Evolutionary conservation across 1,140 invertebrate genomes (phyloP), one percentile per base, ranked within the genome.

Genomic region (Drosophila pseudoobscura): DNA sequence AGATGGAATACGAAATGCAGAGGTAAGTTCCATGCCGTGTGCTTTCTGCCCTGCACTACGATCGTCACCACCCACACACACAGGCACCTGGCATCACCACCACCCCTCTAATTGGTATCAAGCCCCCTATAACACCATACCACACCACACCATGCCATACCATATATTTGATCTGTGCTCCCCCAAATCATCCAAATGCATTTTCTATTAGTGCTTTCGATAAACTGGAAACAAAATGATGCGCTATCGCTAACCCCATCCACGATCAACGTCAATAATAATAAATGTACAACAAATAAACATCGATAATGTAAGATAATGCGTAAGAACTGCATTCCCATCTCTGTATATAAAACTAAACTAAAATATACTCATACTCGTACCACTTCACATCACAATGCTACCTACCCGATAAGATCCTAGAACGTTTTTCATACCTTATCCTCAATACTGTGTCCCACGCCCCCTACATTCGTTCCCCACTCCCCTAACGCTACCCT

Each of bases 121-220:
- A 72, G 45, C 52, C 22, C 35, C 50, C 22, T 47, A 49, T 47
- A 49, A 46, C 4, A 24, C 24, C 24, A 24, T 26, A 26, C 24
- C 24, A 26, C 5, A 5, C 3, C 24, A 24, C 24, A 26, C 4
- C 24, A 26, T 26, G 24, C 22, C 53, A 65, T 24, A 61, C 47
- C 24, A 57, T 13, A 56, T 24, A 17, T 29, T 2, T 35, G 24
- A 57, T 68, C 46, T 68, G 60, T 52, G 41, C 43, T 57, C 22
- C 62, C 45, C 52, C 70, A 82, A 74, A 54, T 83, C 83, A 83
- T 88, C 60, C 62, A 11, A 39, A 39, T 39, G 35, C 45, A 78
- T 74, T 85, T 50, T 87, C 61, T 82, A 78, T 78, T 78, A 85
- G 73, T 87, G 80, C 80, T 85, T 85, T 80, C 80, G 68, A 82